Base-by-base conservation (phyloP, 1,140 invertebrate species). In the Scaptomyza pallida region DNA sequence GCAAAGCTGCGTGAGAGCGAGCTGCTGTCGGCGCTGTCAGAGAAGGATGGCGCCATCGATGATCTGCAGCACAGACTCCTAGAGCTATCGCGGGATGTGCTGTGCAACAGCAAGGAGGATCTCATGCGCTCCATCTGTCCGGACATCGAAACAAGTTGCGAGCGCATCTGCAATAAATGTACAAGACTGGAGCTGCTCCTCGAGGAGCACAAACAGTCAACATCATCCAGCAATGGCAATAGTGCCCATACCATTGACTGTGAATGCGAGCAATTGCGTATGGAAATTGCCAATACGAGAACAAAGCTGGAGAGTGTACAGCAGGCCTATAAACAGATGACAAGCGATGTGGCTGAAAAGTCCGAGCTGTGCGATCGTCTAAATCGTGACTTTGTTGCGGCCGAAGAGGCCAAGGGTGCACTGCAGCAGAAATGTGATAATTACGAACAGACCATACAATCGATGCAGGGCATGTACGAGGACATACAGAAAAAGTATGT, bases 1-100 rank as follows among this genome's bases (percentile, higher is more conserved):
- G 70, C 78, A 16, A 79, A 82, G 47, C 65, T 55, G 10, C 73
- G 91, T 3, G 89, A 92, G 74, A 65, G 69, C 4, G 80, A 91
- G 15, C 48, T 92, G 3, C 43, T 89, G 2, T 47, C 67, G 3
- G 51, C 44, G 5, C 52, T 92, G 13, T 56, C 74, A 5, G 81
- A 90, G n/a, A 90, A 86, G 44, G 77, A 89, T 12, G 30, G 44
- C 0, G 35, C 64, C 52, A 75, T 78, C 2, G 60, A 51, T 0
- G 23, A 35, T 4, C 21, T 85, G 2, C 59, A 81, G 23, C 51
- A 70, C 30, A 69, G 62, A 0, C 62, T 90, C 2, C 23, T 85
- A 0, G 56, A 57, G 9, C 54, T 63, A 4, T 73, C 65, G 1
- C 45, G 15, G 1, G 76, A 70, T 61, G 48, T 85, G 13, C 16